These are phyloP conservation scores for Toxotes lorentzi DNA, from an alignment of 2,797 vertebrate genomes.

Conservation along the genomic window DNA sequence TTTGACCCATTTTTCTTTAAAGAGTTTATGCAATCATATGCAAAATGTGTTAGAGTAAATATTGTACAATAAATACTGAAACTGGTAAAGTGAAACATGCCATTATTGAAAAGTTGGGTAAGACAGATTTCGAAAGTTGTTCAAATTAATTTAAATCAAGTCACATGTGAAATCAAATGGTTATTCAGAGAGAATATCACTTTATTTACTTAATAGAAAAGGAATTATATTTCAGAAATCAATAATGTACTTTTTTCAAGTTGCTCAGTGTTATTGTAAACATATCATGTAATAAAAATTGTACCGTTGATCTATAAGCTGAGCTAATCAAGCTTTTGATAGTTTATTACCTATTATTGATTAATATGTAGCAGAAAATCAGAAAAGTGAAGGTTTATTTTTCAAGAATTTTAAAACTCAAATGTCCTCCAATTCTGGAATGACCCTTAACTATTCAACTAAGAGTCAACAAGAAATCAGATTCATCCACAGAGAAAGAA, in stretches of 20 bases:
- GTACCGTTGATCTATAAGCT: no score
- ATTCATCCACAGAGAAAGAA: not conserved
- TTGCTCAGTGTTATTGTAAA: no score
- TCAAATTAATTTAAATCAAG: slow-evolving; percentile 17
- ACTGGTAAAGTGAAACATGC: slow-evolving; percentile 15
- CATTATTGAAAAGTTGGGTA: slow-evolving; percentile 21
- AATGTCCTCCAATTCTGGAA: no score
- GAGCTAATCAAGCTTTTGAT: no score
- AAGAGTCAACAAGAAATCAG: not conserved
- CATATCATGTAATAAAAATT: no score
- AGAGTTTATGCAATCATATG: slow-evolving; percentile 21
- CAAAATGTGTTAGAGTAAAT: slow-evolving; percentile 25
- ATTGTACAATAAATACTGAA: slow-evolving; percentile 32
- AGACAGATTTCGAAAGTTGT: slow-evolving; percentile 19
- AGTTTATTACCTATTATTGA: no score
- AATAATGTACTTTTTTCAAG: no score
- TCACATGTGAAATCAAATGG: slow-evolving; percentile 29
- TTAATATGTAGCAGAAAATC: no score
- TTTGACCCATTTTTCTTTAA: not conserved
- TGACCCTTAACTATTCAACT: not conserved
- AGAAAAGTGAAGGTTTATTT: no score
- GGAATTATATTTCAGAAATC: slow-evolving; percentile 1
- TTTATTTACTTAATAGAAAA: slow-evolving; percentile 19
- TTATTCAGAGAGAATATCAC: slow-evolving; percentile 23
- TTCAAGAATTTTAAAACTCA: no score